Percentiles rank a stretch among this genome's conserved stretches.
Evolutionary conservation across 2,113 vertebrate species (phyloP).

Genomic region (Redunca redunca): DNA sequence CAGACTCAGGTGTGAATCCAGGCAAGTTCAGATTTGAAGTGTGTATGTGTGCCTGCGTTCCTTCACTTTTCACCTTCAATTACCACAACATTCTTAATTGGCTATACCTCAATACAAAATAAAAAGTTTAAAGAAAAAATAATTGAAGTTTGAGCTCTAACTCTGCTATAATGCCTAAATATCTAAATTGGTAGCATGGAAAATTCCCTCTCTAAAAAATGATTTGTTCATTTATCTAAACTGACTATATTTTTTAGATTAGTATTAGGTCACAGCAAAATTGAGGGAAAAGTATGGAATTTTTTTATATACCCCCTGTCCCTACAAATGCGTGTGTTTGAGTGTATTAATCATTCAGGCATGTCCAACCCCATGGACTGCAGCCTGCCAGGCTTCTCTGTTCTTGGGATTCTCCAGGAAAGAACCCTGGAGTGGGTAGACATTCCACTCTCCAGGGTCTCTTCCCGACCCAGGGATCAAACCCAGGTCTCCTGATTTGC

Average conservation of each 20-base stretch:
- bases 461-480: background rate
- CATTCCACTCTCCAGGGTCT: background rate
- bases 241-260: background rate
- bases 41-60: background rate
- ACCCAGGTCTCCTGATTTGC: background rate
- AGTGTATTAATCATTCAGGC: background rate
- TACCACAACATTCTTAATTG: background rate
- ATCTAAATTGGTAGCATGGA: background rate
- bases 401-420: background rate
- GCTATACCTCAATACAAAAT: background rate
- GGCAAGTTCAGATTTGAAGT: accelerated
- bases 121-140: background rate
- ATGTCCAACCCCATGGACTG: background rate
- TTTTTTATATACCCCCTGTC: background rate
- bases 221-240: background rate
- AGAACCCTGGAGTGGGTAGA: background rate
- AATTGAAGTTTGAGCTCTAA: accelerated
- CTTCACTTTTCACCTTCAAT: background rate
- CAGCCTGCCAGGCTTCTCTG: background rate
- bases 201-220: background rate
- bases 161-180: background rate
- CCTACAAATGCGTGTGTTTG: background rate
- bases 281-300: background rate
- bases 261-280: background rate
- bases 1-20: background rate